A percentile compares a stretch with the other conserved stretches of the same genome.
Conservation (phyloP, 2,797 vertebrate species). For the Tarsius wallacei region DNA sequence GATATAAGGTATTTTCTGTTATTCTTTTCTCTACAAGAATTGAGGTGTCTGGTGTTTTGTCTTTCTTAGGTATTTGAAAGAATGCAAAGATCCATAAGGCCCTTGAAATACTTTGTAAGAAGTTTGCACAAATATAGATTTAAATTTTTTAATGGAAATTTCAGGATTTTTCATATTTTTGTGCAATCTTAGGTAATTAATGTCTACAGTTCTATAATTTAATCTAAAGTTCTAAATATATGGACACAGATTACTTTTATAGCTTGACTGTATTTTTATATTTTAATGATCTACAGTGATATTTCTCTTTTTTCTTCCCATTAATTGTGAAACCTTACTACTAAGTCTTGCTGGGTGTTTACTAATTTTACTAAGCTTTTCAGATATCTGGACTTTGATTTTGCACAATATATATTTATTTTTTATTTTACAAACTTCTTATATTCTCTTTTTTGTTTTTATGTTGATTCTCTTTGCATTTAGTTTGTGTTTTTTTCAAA, state of each 20-base stretch:
- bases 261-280: background rate
- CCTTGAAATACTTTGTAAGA: background rate
- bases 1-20: background rate
- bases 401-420: background rate
- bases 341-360: background rate
- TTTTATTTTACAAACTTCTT: background rate
- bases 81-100: background rate
- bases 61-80: background rate
- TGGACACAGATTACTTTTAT: background rate
- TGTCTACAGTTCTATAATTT: background rate
- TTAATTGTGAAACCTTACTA: background rate
- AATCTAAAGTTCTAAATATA: background rate
- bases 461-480: background rate
- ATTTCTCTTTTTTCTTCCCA: background rate
- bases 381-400: background rate
- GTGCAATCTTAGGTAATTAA: background rate
- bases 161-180: background rate
- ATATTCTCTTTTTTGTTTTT: background rate
- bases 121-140: background rate
- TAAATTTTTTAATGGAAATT: background rate
- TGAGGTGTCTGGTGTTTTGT: background rate
- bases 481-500: background rate
- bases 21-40: background rate
- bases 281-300: background rate
- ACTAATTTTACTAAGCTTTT: background rate